Evolutionary conservation across 2,797 vertebrate species (phyloP).

Genomic region (Molossus molossus): DNA sequence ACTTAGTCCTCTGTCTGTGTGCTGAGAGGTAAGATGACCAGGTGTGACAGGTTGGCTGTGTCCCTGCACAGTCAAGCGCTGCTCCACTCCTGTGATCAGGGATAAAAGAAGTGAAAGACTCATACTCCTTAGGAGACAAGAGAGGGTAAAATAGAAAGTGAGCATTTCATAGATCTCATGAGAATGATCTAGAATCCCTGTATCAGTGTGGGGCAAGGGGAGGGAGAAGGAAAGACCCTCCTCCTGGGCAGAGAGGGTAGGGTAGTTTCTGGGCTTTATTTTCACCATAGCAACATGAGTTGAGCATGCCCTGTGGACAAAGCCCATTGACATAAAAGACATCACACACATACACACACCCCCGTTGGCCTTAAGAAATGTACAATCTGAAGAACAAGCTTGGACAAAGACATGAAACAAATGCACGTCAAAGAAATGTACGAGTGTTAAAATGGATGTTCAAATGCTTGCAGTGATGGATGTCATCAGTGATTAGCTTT

Average conservation of each 20-base stretch:
- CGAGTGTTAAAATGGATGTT: neutral
- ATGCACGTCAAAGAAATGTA: neutral
- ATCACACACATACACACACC: neutral
- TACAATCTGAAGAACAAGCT: neutral
- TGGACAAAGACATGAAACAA: slow-evolving; percentile 1
- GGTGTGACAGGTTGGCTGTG: neutral
- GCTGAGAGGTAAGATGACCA: neutral
- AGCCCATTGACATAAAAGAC: neutral
- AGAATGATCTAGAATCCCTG: neutral
- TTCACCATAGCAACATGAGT: neutral
- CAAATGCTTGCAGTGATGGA: slow-evolving; percentile 27
- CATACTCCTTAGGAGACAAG: neutral
- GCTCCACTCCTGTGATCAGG: neutral
- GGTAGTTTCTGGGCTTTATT: neutral
- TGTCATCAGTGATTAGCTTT: slow-evolving; percentile 14
- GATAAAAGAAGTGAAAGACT: neutral
- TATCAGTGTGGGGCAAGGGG: neutral
- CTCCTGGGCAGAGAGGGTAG: neutral
- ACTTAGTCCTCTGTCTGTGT: neutral
- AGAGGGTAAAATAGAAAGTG: neutral
- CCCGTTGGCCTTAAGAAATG: slow-evolving; percentile 38
- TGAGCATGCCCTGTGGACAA: neutral
- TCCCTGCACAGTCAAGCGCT: neutral
- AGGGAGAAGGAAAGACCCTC: neutral
- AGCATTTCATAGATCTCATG: neutral